Evolutionary conservation across 2,113 vertebrate genomes (phyloP), one percentile per base, ranked within the genome.

Genomic region (Cairina moschata): DNA sequence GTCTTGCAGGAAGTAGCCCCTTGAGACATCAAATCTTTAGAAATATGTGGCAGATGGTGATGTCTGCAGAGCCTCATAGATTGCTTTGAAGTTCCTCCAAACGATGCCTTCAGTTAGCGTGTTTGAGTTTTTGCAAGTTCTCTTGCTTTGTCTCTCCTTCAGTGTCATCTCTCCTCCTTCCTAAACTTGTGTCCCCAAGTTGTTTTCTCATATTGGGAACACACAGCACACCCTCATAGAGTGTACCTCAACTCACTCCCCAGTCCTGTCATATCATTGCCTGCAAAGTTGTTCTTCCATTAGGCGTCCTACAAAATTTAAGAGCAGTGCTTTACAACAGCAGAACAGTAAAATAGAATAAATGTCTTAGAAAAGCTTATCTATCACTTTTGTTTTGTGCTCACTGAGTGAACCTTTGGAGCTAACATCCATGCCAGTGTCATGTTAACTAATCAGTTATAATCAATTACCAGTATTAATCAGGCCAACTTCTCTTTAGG

Each of bases 71-170:
- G 83, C 77, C 42, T 90, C 72, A 60, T 63, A 78, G 88, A 71
- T 83, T 91, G 50, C 94, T 96, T 95, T 96, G 93, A 96, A 94
- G 87, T 94, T 56, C 36, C 52, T 93, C 91, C 63, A 90, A 87
- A 85, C 0, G 9, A 25, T 82, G 71, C 68, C 65, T 90, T 76
- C 31, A 88, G 68, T 69, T 79, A 80, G 21, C 36, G 16, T 25
- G 32, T 77, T 54, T 86, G 32, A 74, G 72, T 56, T 90, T 89
- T 74, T 66, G 36, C 54, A 86, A 74, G 31, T 85, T 60, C 50
- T 69, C 59, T 71, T 90, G 59, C 79, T 90, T 89, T 34, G 20
- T 75, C 32, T 78, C 36, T 89, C 26, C 42, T 78, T 89, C 74
- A 26, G 83, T 88, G 46, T 36, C 29, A 56, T 80, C 67, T 69